Percentiles rank a stretch among this genome's conserved stretches.
Conservation (phyloP, 2,888 invertebrate species). For the Lydus trimaculatus region DNA sequence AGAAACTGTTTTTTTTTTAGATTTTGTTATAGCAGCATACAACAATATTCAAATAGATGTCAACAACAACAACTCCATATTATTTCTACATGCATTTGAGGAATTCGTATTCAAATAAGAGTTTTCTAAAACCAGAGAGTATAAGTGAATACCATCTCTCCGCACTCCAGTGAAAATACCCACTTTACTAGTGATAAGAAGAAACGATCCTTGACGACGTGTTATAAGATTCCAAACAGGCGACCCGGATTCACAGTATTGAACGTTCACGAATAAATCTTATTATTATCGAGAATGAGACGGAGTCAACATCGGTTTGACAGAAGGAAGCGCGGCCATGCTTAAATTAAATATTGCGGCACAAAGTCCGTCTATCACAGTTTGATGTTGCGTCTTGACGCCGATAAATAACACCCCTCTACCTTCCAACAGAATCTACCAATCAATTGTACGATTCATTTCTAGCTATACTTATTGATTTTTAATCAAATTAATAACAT, state of each 20-base stretch:
- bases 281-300: conserved; percentile 58
- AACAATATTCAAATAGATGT: conserved; percentile 37
- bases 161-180: neutral
- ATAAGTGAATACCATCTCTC: neutral
- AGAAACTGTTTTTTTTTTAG: too few relatives aligned
- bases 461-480: too few relatives aligned
- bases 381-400: conserved; percentile 36
- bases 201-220: conserved; percentile 41
- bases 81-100: conserved; percentile 30
- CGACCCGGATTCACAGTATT: conserved; percentile 56
- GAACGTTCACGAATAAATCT: conserved; percentile 57
- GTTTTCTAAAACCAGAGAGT: neutral
- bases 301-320: conserved; percentile 59
- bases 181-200: conserved; percentile 19
- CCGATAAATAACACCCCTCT: neutral
- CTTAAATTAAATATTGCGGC: conserved; percentile 59
- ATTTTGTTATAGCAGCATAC: conserved; percentile 15
- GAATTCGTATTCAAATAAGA: conserved; percentile 15
- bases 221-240: conserved; percentile 52
- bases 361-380: conserved; percentile 38
- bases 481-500: too few relatives aligned
- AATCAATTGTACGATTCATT: too few relatives aligned
- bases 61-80: conserved; percentile 35
- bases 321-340: conserved; percentile 54
- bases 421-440: neutral